These are phyloP conservation scores for Dreissena polymorpha DNA, from an alignment of 1,140 invertebrate species.

Conservation along the genomic window DNA sequence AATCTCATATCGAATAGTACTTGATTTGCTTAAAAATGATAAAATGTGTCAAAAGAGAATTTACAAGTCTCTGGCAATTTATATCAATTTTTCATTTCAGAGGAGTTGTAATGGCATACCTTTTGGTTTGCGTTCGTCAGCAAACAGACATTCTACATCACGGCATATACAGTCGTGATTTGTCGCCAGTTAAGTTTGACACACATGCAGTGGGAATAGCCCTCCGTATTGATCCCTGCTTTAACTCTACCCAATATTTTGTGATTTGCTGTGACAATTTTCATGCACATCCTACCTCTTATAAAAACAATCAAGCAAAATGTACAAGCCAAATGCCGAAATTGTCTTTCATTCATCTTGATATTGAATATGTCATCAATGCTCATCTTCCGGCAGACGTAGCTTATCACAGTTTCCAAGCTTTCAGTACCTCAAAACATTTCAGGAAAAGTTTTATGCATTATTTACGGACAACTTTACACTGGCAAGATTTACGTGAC, in stretches of 20 bases:
- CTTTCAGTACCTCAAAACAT: background rate
- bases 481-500: slow-evolving; percentile 8
- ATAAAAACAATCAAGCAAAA: background rate
- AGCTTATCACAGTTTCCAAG: slow-evolving; percentile 28
- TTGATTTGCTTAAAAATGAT: too few species aligned
- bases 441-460: slow-evolving; percentile 41
- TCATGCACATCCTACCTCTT: background rate
- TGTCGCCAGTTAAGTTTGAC: slow-evolving; percentile 53
- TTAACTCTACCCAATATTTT: slow-evolving; percentile 25
- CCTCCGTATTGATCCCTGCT: slow-evolving; percentile 46
- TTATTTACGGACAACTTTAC: slow-evolving; percentile 8
- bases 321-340: background rate
- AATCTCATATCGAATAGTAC: too few species aligned
- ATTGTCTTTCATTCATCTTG: slow-evolving; percentile 18
- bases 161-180: slow-evolving; percentile 48
- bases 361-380: slow-evolving; percentile 1
- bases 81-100: too few species aligned
- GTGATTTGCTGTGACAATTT: background rate
- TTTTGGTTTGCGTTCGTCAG: slow-evolving; percentile 54
- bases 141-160: slow-evolving; percentile 43
- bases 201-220: slow-evolving; percentile 33
- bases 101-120: slow-evolving; percentile 50
- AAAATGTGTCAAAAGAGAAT: too few species aligned
- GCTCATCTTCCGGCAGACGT: slow-evolving; percentile 26
- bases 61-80: too few species aligned